phyloP scores from a whole-genome alignment of 2,888 invertebrate genomes.

The Lepidochrysops patricia region DNA sequence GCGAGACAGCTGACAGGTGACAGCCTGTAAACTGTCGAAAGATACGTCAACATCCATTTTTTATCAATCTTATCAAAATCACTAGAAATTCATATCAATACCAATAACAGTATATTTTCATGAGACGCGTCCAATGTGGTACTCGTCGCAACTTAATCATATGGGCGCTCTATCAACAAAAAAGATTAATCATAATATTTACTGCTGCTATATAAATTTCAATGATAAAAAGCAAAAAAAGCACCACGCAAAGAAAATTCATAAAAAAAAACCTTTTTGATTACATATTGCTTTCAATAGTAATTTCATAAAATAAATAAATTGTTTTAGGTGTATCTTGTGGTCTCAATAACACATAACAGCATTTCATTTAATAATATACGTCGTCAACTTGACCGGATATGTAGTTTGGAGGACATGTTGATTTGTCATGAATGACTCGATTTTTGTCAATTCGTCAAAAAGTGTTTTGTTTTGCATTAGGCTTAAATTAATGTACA shows the following conservation, averaged over 20 bases:
- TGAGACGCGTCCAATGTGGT: too few species aligned
- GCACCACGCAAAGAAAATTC: neutral
- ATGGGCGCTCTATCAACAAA: too few species aligned
- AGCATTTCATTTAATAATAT: constrained; percentile 4
- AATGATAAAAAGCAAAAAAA: neutral
- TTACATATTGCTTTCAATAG: too few species aligned
- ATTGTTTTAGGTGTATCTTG: neutral
- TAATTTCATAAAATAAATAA: neutral
- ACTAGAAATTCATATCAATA: too few species aligned
- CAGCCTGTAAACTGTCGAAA: neutral
- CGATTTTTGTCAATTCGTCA: constrained; percentile 66
- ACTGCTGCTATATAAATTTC: too few species aligned
- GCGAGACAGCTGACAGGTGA: neutral
- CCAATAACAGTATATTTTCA: too few species aligned
- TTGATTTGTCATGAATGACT: constrained; percentile 65
- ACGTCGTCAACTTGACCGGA: constrained; percentile 43
- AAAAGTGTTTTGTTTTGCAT: constrained; percentile 63
- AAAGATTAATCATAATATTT: too few species aligned
- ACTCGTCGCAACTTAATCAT: too few species aligned
- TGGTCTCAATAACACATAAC: neutral
- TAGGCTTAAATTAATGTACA: constrained; percentile 40
- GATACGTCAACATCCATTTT: too few species aligned
- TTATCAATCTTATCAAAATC: too few species aligned
- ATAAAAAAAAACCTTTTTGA: too few species aligned
- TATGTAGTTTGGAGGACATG: constrained; percentile 61